These are phyloP conservation scores for Rhagoletis pomonella DNA, from an alignment of 1,140 invertebrate genomes.

Conservation along the genomic window DNA sequence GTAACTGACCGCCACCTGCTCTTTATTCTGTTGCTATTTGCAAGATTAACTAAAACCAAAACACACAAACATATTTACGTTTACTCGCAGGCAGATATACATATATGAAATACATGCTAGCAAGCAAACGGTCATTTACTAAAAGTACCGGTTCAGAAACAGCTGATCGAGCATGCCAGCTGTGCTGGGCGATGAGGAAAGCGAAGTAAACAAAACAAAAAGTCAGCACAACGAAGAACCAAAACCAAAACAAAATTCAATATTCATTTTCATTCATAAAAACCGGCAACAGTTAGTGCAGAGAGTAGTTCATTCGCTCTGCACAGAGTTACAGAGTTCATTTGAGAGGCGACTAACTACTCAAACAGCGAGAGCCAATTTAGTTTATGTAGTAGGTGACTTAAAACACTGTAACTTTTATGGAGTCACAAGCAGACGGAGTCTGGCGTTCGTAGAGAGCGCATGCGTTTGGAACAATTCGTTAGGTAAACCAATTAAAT, in stretches of 20 bases:
- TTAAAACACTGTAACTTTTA: constrained; percentile 10
- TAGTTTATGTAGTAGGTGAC: background rate
- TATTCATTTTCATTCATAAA: constrained; percentile 49
- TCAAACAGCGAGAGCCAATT: background rate
- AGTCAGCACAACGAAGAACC: background rate
- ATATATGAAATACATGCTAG: background rate
- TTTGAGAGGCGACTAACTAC: background rate
- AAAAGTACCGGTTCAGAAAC: constrained; percentile 39
- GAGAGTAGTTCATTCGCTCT: constrained; percentile 1
- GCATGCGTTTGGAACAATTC: background rate
- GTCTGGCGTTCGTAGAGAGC: constrained; percentile 27
- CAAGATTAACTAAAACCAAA: background rate
- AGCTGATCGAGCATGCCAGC: constrained; percentile 47
- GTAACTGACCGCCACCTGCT: constrained; percentile 7
- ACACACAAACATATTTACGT: background rate
- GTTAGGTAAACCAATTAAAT: background rate
- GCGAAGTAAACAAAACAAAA: constrained; percentile 30
- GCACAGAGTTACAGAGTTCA: background rate
- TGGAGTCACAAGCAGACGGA: constrained; percentile 24
- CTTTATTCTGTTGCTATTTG: no score
- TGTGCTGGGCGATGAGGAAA: background rate
- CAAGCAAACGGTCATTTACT: constrained; percentile 1
- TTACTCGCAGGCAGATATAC: background rate
- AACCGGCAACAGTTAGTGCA: background rate
- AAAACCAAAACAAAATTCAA: background rate